phyloP scores from a whole-genome alignment of 2,113 vertebrate genomes.

The Varanus salvator region DNA sequence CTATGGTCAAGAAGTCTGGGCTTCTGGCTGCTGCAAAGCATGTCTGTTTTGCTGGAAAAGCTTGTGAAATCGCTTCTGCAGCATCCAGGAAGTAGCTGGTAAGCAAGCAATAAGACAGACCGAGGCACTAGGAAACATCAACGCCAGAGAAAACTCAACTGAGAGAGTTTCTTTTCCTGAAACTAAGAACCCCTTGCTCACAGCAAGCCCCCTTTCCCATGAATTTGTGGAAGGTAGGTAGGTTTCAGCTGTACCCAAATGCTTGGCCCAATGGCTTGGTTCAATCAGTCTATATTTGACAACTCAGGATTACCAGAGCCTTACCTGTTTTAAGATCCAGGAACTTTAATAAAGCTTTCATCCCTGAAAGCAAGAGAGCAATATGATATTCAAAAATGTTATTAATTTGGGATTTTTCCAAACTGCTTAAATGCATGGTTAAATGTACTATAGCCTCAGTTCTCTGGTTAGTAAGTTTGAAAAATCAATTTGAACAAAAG shows the following conservation, averaged over 20 bases:
- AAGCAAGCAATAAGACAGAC: not conserved
- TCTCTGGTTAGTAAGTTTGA: not conserved
- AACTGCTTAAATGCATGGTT: not conserved
- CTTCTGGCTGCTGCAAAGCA: too few species aligned
- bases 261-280: not conserved
- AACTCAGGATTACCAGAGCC: not conserved
- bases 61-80: not conserved
- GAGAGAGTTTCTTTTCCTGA: not conserved
- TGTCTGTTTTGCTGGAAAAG: not conserved
- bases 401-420: constrained; percentile 11
- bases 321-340: not conserved
- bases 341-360: not conserved
- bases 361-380: not conserved
- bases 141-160: not conserved
- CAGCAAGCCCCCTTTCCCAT: not conserved
- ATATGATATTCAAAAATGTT: not conserved
- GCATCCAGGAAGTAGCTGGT: not conserved
- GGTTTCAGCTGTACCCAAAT: not conserved
- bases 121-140: not conserved
- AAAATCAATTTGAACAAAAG: constrained; percentile 33
- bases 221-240: not conserved
- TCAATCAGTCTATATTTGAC: not conserved
- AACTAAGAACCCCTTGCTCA: not conserved
- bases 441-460: not conserved
- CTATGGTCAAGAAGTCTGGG: not conserved